Conservation (phyloP, 2,113 vertebrate genomes). For the Ceyx margarethae region DNA sequence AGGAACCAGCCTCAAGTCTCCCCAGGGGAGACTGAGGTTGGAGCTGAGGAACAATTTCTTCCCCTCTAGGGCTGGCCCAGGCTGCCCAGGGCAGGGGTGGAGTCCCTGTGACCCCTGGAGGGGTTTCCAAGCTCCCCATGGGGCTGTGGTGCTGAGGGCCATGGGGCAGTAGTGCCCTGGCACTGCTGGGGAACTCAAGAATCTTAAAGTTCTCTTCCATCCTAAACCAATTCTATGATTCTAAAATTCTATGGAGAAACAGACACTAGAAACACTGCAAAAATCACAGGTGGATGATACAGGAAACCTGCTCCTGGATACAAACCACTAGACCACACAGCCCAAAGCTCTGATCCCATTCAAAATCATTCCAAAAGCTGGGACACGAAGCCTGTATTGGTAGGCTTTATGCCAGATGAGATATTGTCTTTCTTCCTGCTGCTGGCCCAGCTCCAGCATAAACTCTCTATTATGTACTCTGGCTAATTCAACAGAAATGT, state of each 20-base stretch:
- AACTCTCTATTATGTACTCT: background rate
- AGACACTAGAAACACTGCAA: background rate
- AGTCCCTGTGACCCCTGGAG: background rate
- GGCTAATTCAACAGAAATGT: constrained; percentile 3
- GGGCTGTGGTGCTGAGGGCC: background rate
- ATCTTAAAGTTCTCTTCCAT: background rate
- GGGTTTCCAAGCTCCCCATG: background rate
- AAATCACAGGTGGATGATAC: background rate
- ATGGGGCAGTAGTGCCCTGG: background rate
- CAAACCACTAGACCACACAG: background rate
- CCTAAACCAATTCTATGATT: background rate
- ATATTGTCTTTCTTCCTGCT: constrained; percentile 44
- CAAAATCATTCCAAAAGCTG: background rate
- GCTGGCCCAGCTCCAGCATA: background rate
- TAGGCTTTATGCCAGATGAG: constrained; percentile 39
- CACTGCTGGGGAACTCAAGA: background rate
- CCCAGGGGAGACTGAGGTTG: too few relatives aligned
- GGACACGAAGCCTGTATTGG: background rate
- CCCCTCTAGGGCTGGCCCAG: background rate
- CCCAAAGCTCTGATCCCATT: background rate
- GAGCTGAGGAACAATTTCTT: too few relatives aligned
- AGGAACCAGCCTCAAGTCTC: too few relatives aligned
- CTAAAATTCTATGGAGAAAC: background rate
- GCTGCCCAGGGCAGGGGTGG: background rate
- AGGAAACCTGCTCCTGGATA: background rate